Evolutionary conservation across 2,797 vertebrate species (phyloP), one percentile per base, ranked within the genome.

Genomic region (Hoplostethus atlanticus): DNA sequence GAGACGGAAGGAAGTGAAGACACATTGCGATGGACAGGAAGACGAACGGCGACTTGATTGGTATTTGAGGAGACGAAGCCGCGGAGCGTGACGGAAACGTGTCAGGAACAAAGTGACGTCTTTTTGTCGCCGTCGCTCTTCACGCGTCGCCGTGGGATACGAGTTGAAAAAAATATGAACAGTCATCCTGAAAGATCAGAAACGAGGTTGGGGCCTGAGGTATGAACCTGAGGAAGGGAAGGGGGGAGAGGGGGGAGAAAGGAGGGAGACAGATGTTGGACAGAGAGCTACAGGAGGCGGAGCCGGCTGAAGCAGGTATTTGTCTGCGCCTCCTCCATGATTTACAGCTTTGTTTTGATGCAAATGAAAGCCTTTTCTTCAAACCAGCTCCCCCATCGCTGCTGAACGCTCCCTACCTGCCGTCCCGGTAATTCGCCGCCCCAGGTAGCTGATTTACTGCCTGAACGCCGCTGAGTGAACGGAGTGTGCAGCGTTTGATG

Each of bases 311-410:
- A 77, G 66, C 73, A 77, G 77, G 48, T 67, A 62, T 76, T 61
- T 84, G 80, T 86, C 77, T 73, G 76, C 77, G 57, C 25, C 64
- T 69, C 51, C 62, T 46, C 73, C 0, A 2, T 81, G 79, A 91
- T 90, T 89, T 90, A 90, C 85, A 63, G 65, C 74, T 88, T 89
- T 90, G 87, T 89, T 89, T 91, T 87, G 87, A 91, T 79, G 74
- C 82, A 87, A 83, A 90, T 88, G 73, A 85, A 89, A 88, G 46
- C 59, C 56, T 71, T 71, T 83, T 62, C 69, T 83, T 57, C 71
- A 78, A 84, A 84, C 70, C 76, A 81, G 79, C 77, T 17, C 73
- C 53, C 64, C 55, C 65, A 42, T 56, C 67, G 73, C 81, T 66
- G 66, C 79, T 67, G 62, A 77, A 47, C 38, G 56, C 68, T 74